Conservation (phyloP, 2,888 invertebrate genomes). For the Apeira syringaria region DNA sequence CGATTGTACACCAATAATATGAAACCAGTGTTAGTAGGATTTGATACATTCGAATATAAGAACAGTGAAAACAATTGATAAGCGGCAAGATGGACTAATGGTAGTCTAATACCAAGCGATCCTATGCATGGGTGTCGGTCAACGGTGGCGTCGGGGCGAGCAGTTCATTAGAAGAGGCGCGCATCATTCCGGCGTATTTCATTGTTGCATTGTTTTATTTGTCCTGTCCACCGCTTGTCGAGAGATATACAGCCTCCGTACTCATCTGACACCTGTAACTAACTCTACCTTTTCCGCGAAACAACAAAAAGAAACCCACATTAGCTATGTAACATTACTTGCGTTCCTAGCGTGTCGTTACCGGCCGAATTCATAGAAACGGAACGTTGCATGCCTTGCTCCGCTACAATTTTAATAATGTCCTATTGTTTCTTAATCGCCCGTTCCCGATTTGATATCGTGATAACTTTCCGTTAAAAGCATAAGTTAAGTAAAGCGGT, state of each 20-base stretch:
- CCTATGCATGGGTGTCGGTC: slow-evolving; percentile 7
- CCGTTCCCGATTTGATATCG: slow-evolving; percentile 65
- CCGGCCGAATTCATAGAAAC: slow-evolving; percentile 51
- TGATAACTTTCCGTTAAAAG: slow-evolving; percentile 75
- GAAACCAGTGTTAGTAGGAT: slow-evolving; percentile 3
- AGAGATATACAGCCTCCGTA: slow-evolving; percentile 53
- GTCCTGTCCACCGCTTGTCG: slow-evolving; percentile 47
- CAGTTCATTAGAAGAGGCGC: slow-evolving; percentile 62
- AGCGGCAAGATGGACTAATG: slow-evolving; percentile 22
- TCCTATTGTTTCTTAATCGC: slow-evolving; percentile 78
- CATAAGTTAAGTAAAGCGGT: slow-evolving; percentile 63
- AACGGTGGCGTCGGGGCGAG: slow-evolving; percentile 16
- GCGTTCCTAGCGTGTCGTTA: slow-evolving; percentile 31
- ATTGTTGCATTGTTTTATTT: slow-evolving; percentile 65
- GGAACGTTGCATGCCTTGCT: slow-evolving; percentile 68
- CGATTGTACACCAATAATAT: too few species aligned
- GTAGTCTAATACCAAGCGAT: slow-evolving; percentile 12
- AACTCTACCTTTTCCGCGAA: slow-evolving; percentile 35
- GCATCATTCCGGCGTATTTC: slow-evolving; percentile 60
- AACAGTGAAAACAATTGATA: slow-evolving; percentile 17
- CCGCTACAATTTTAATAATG: slow-evolving; percentile 71
- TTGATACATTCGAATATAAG: slow-evolving; percentile 2
- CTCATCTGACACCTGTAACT: slow-evolving; percentile 50
- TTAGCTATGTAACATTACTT: slow-evolving; percentile 30
- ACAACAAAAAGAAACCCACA: slow-evolving; percentile 26